These are phyloP conservation scores for Caerostris darwini DNA, from an alignment of 1,140 invertebrate species.

Conservation along the genomic window DNA sequence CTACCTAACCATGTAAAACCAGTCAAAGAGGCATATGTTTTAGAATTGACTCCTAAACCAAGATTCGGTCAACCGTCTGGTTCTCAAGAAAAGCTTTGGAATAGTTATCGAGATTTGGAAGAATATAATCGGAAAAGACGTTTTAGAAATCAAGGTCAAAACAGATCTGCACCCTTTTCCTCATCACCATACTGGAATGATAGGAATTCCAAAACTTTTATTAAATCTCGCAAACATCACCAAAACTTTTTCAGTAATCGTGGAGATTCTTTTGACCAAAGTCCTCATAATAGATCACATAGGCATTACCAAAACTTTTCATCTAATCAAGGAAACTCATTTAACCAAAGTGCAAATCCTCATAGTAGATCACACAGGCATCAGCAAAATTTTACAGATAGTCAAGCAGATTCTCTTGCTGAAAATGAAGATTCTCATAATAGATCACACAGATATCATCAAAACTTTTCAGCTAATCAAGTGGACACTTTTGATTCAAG, in stretches of 20 bases:
- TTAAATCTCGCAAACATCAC: no score
- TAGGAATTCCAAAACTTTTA: neutral
- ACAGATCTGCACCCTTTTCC: no score
- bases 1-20: conserved; percentile 46
- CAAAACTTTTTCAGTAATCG: neutral
- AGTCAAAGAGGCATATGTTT: conserved; percentile 62
- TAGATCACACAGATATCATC: neutral
- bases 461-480: neutral
- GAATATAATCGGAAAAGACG: conserved; percentile 13
- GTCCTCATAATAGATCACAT: no score
- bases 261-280: neutral
- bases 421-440: neutral
- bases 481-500: no score
- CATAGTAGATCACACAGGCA: neutral
- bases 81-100: conserved; percentile 43
- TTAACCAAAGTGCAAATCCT: neutral
- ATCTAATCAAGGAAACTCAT: neutral
- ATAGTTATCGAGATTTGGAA: conserved; percentile 67
- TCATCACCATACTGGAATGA: neutral
- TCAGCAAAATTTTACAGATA: no score
- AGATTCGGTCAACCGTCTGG: neutral
- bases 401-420: neutral
- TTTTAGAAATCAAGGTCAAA: neutral
- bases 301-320: neutral
- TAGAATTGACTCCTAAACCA: neutral